Base-by-base conservation (phyloP, 2,888 invertebrate genomes). In the Actias luna region DNA sequence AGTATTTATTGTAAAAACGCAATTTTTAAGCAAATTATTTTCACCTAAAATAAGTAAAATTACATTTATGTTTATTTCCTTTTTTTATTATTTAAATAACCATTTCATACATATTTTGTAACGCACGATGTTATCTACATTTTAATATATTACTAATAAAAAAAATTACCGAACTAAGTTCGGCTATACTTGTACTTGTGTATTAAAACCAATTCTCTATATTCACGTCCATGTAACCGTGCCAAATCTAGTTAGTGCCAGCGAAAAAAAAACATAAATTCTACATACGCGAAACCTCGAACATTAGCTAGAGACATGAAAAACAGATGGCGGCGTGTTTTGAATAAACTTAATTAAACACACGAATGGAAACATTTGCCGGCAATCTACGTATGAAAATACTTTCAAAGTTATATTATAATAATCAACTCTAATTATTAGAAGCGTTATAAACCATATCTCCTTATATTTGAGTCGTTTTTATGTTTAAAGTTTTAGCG, bases 291-390 rank as follows among this genome's bases (percentile, higher is more conserved):
- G 22, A 16, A 58, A 18, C 33, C 8, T 58, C 18, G 0, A 18
- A 10, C 18, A 33, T 58, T 33, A 58, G 18, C 18, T 58, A n/a
- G 5, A 36, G n/a, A 57, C 57, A 31, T 22, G 35, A 58, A 58
- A 35, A 57, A 0, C 33, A 58, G 12, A 58, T 33, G 57, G 67
- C 63, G 70, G 67, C 69, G 64, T 72, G 70, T 64, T 62, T 62
- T 57, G 62, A 58, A 61, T 63, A 71, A 69, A 75, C 74, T 75
- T 73, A 77, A 78, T 78, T 77, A 76, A 76, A 72, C 70, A 78
- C 77, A 75, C 69, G 71, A 75, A 77, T 76, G 29, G 55, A 16
- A n/a, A n/a, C 29, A 55, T 55, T 55, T 29, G 55, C 46, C 22
- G 10, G 25, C 25, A 10, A 25, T 58, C 36, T 58, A 22, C 35